Evolutionary conservation across 2,888 invertebrate genomes (phyloP), one percentile per base, ranked within the genome.

Genomic region (Pristionchus entomophagus): DNA sequence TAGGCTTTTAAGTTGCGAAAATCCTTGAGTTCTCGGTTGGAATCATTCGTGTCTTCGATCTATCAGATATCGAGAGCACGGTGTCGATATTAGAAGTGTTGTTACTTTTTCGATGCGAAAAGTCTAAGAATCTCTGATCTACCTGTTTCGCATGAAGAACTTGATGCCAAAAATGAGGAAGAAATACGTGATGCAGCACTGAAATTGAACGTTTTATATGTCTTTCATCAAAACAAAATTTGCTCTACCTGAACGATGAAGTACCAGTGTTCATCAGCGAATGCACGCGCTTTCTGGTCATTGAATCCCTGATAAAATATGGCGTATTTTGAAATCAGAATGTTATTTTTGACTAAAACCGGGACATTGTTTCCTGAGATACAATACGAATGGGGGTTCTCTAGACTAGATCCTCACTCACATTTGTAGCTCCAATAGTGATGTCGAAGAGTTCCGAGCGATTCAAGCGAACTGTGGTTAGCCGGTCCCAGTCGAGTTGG

Each of bases 141-240:
- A 82, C 56, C 90, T 86, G 78, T 92, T 90, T 22, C 86, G 83
- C 93, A 93, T 93, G 83, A 89, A 84, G 32, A 88, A 89, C 85
- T 93, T 91, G 86, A 92, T 88, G 73, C 88, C 86, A 87, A 93
- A 93, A 87, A 93, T 92, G 81, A 89, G 90, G 45, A 92, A 90
- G 41, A 93, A 88, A 81, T 93, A 93, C 65, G 87, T 88, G 84
- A 92, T 88, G 1, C 91, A 91, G 8, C 35, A 41, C 85, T 85
- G 77, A 69, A 84, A 84, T 19, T 19, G 26, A 32, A n/a, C n/a
- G n/a, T n/a, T 53, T 2, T 17, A 29, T 80, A 51, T 5, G 6
- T 41, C 32, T 29, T 35, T 80, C 59, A n/a, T n/a, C n/a, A 17
- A 8, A 14, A 22, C 14, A 8, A 10, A 5, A 0, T 4, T 6